Evolutionary conservation across 2,888 invertebrate genomes (phyloP).

Genomic region (Clunio marinus): DNA sequence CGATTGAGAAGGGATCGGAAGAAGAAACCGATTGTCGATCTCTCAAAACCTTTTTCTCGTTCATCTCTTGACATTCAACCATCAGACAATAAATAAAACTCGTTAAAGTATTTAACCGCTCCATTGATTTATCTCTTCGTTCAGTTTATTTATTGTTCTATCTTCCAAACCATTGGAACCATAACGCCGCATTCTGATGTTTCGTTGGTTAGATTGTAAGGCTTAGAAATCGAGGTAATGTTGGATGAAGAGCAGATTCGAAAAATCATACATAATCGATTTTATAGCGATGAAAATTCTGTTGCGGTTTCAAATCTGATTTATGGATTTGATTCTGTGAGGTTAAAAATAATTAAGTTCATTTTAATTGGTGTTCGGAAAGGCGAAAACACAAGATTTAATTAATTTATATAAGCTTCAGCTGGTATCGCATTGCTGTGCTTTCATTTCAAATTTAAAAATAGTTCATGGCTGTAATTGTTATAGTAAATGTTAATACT

Average conservation of each 20-base stretch:
- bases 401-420: neutral
- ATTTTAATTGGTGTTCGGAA: too few species aligned
- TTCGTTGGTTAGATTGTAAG: neutral
- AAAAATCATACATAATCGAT: neutral
- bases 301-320: neutral
- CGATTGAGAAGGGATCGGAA: neutral
- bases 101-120: slow-evolving; percentile 19
- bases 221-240: neutral
- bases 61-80: neutral
- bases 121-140: slow-evolving; percentile 20
- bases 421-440: too few species aligned
- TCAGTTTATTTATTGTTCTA: neutral
- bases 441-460: too few species aligned
- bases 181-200: slow-evolving; percentile 1
- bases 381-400: neutral
- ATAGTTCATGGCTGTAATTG: too few species aligned
- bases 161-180: neutral
- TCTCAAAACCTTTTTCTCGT: neutral
- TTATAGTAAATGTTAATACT: too few species aligned
- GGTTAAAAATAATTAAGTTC: neutral
- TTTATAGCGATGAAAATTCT: slow-evolving; percentile 1
- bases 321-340: neutral
- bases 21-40: neutral
- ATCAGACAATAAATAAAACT: neutral
- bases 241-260: too few species aligned